Evolutionary conservation across 1,140 invertebrate species (phyloP), one percentile per base, ranked within the genome.

Genomic region (Oscheius sp.): DNA sequence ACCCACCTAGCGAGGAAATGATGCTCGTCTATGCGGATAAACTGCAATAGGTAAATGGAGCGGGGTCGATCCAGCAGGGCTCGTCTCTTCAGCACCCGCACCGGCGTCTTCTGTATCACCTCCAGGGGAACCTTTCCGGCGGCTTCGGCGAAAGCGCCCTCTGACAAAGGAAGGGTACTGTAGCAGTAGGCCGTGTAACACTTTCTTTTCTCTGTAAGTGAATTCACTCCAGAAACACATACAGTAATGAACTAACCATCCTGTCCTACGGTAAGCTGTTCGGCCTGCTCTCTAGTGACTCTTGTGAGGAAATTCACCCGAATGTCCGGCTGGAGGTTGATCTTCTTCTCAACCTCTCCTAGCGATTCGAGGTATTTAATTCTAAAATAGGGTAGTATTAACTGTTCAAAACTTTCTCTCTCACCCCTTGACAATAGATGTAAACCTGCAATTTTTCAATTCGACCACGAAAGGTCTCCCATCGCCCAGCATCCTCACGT

Each of bases 401-500:
- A 0, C 36, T 20, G 2, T 63, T 26, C 1, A 18, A 2, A 55
- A 55, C 45, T 68, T 35, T 63, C 68, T 62, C 74, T 52, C 70
- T 34, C 18, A 76, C 35, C 3, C 45, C 26, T 7, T 38, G 1
- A n/a, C n/a, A n/a, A n/a, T n/a, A n/a, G n/a, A n/a, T n/a, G 75
- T 76, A 3, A 29, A 45, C 29, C 59, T 63, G 45, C 72, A 72
- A 66, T 80, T 78, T 29, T 68, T 55, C 20, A 82, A 45, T 26
- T 83, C 65, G 23, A 84, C 79, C 20, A 78, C 80, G 65, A 85
- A 85, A 20, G 84, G 84, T 63, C 85, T 49, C 77, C 87, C 87
- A 52, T 72, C 81, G 45, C 87, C 87, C 4, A 87, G 69, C 86
- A 86, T 87, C 58, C 81, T 69, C 0, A 87, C 86, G 45, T 82